A percentile compares a stretch with the other conserved stretches of the same genome.
Evolutionary conservation across 2,888 invertebrate genomes (phyloP).

Genomic region (Linnaemya vulpina): DNA sequence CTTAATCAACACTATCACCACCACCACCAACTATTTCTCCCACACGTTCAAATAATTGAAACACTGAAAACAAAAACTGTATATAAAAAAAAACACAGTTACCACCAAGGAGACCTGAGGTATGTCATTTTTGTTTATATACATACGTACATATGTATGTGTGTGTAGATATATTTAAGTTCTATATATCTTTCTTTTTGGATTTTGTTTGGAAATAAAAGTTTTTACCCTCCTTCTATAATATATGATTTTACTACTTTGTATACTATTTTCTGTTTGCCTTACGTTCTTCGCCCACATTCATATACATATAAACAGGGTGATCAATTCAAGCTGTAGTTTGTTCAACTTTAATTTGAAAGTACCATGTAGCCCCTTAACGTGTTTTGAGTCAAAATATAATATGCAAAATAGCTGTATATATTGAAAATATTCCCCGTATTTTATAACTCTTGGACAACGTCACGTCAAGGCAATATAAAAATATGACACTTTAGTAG

Average conservation of each 20-base stretch:
- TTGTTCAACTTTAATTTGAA: too few species aligned
- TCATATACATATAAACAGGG: constrained; percentile 12
- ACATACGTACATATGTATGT: too few species aligned
- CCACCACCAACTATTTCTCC: constrained; percentile 38
- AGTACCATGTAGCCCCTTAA: too few species aligned
- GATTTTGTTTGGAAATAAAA: constrained; percentile 65
- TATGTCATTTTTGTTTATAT: constrained; percentile 84
- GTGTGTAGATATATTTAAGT: constrained; percentile 29
- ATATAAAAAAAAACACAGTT: constrained; percentile 84
- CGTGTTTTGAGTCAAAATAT: too few species aligned
- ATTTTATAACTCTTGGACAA: too few species aligned
- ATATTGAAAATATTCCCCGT: too few species aligned
- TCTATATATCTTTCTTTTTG: constrained; percentile 73
- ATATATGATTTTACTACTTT: constrained; percentile 29
- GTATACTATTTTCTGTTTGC: constrained; percentile 12
- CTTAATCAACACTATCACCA: constrained; percentile 11
- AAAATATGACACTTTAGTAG: too few species aligned
- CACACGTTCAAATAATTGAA: constrained; percentile 44
- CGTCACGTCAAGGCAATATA: too few species aligned
- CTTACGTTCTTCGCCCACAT: constrained; percentile 11
- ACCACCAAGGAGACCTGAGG: constrained; percentile 95
- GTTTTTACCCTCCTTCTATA: constrained; percentile 31
- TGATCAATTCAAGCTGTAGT: constrained; percentile 10
- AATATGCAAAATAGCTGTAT: too few species aligned
- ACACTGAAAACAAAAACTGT: constrained; percentile 43